Percentiles rank a stretch among this genome's conserved stretches.
Evolutionary conservation across 2,113 vertebrate species (phyloP).

Genomic region (Spilogale gracilis): DNA sequence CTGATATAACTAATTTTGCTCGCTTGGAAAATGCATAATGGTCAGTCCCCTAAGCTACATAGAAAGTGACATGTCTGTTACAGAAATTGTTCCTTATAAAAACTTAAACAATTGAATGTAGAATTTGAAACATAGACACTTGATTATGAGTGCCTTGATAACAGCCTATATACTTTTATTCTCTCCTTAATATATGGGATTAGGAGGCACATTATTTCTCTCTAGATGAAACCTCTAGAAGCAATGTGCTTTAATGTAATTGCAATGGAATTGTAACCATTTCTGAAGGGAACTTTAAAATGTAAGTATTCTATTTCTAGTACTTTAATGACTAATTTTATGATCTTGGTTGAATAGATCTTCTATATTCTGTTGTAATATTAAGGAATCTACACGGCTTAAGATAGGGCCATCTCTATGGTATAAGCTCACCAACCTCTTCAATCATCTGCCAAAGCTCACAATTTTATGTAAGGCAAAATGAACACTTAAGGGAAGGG

Average conservation of each 20-base stretch:
- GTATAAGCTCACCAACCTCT: neutral
- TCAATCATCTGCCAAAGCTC: neutral
- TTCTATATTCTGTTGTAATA: neutral
- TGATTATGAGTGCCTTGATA: neutral
- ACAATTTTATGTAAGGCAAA: neutral
- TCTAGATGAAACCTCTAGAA: neutral
- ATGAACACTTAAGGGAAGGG: neutral
- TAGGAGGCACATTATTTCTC: neutral
- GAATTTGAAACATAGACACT: conserved; percentile 15
- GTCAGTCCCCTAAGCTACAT: neutral
- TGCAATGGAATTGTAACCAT: neutral
- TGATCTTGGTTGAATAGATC: neutral
- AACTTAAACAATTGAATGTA: neutral
- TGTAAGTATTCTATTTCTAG: neutral
- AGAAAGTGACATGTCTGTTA: neutral
- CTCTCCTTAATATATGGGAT: neutral
- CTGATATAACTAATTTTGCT: neutral
- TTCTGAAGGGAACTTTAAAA: conserved; percentile 12
- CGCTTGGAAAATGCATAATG: neutral
- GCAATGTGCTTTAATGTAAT: neutral
- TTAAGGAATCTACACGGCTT: neutral
- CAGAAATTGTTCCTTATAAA: neutral
- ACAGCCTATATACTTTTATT: neutral
- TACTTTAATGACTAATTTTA: neutral
- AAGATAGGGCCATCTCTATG: neutral